A percentile compares a stretch with the other conserved stretches of the same genome.
These are phyloP conservation scores for Pelobates fuscus DNA, from an alignment of 2,113 vertebrate species.

Conservation along the genomic window DNA sequence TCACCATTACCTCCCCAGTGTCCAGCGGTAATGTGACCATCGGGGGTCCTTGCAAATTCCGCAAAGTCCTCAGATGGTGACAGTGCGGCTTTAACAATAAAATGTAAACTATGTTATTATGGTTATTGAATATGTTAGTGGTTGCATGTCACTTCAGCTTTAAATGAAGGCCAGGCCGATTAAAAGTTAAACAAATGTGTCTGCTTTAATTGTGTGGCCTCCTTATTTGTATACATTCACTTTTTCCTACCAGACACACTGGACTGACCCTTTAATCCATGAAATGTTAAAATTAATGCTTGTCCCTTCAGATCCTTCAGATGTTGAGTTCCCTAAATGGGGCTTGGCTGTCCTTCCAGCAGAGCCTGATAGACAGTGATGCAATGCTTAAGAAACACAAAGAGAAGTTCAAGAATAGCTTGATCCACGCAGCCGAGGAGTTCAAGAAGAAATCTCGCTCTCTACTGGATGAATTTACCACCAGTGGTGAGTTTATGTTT, in stretches of 20 bases:
- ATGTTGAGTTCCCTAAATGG: slow-evolving; percentile 68
- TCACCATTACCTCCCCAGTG: not conserved
- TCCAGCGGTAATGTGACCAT: not conserved
- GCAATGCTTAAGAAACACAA: slow-evolving; percentile 75
- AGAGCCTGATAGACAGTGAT: slow-evolving; percentile 75
- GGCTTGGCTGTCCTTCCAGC: slow-evolving; percentile 79
- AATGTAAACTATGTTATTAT: too few species aligned
- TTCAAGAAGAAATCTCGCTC: slow-evolving; percentile 77
- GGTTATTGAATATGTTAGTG: too few species aligned
- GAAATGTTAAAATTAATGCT: not conserved
- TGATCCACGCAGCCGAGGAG: slow-evolving; percentile 74
- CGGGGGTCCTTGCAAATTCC: too few species aligned
- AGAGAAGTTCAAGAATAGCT: slow-evolving; percentile 76
- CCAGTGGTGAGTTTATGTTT: slow-evolving; percentile 63
- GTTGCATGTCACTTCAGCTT: too few species aligned
- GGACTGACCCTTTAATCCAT: not conserved
- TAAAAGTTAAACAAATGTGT: too few species aligned
- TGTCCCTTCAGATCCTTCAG: slow-evolving; percentile 68
- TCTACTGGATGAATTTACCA: slow-evolving; percentile 70
- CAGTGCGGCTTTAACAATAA: too few species aligned
- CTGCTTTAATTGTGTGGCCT: too few species aligned
- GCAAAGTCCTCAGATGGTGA: too few species aligned
- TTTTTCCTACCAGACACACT: not conserved
- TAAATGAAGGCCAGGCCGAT: too few species aligned
- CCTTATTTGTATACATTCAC: too few species aligned